Evolutionary conservation across 2,113 vertebrate genomes (phyloP).

Genomic region (Rhinolophus ferrumequinum): DNA sequence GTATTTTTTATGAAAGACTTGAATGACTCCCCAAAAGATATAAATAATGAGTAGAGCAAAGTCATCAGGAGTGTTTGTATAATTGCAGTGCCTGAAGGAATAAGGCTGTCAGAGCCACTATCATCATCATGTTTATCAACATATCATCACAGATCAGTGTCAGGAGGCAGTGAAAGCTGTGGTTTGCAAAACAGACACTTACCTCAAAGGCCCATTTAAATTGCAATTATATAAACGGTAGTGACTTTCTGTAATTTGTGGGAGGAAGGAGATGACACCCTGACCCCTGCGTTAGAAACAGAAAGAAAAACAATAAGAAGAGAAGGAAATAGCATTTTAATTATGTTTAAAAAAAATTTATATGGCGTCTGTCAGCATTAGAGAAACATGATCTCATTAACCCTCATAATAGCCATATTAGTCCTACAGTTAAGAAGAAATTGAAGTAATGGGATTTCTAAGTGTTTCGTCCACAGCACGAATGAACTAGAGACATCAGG

Average conservation of each 20-base stretch:
- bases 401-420: not conserved
- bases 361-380: not conserved
- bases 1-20: constrained; percentile 27
- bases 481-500: not conserved
- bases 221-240: not conserved
- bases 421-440: constrained; percentile 7
- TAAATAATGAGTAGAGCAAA: constrained; percentile 49
- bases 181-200: not conserved
- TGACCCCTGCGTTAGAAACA: not conserved
- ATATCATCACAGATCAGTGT: not conserved
- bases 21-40: constrained; percentile 45
- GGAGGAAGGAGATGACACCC: not conserved
- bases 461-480: not conserved
- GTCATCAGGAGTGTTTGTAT: not conserved
- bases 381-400: constrained; percentile 15
- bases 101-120: not conserved
- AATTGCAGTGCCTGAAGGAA: not conserved
- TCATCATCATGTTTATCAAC: not conserved
- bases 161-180: not conserved
- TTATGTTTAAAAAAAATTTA: not conserved
- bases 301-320: not conserved
- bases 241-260: constrained; percentile 61
- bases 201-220: not conserved
- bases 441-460: not conserved
- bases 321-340: constrained; percentile 40